phyloP scores from a whole-genome alignment of 2,113 vertebrate species.

The Zosterops pallidus region DNA sequence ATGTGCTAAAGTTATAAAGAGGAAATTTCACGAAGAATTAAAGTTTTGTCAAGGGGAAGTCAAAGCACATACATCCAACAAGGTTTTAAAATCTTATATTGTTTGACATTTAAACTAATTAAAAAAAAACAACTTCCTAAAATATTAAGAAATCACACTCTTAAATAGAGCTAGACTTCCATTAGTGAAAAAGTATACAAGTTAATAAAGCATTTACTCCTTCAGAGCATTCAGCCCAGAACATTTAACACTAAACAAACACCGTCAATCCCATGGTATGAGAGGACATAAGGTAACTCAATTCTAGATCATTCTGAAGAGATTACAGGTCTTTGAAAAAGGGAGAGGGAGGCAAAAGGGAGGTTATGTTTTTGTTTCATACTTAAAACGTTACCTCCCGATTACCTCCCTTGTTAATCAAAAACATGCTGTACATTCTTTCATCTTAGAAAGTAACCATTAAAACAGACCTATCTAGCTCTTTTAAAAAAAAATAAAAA shows the following conservation, averaged over 20 bases:
- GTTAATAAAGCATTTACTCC: neutral
- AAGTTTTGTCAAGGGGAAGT: neutral
- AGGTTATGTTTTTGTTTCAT: slow-evolving; percentile 61
- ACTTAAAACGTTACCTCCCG: slow-evolving; percentile 53
- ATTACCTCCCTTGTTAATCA: slow-evolving; percentile 58
- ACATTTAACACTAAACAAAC: slow-evolving; percentile 25
- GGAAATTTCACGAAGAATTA: neutral
- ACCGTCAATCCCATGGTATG: neutral
- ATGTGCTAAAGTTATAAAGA: neutral
- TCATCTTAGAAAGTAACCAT: slow-evolving; percentile 48
- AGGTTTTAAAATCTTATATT: neutral
- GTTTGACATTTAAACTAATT: neutral
- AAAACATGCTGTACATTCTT: slow-evolving; percentile 69
- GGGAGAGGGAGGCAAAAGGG: neutral
- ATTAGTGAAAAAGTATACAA: neutral
- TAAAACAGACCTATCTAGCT: slow-evolving; percentile 41
- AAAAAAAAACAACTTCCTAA: neutral
- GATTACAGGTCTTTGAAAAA: slow-evolving; percentile 23
- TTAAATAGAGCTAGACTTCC: neutral
- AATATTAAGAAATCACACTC: neutral
- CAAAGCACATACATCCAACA: neutral
- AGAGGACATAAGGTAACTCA: slow-evolving; percentile 31
- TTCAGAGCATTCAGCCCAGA: neutral
- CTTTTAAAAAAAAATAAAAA: neutral
- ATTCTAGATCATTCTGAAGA: slow-evolving; percentile 42